Evolutionary conservation across 1,140 invertebrate species (phyloP).

Genomic region (Eurytemora carolleeae): DNA sequence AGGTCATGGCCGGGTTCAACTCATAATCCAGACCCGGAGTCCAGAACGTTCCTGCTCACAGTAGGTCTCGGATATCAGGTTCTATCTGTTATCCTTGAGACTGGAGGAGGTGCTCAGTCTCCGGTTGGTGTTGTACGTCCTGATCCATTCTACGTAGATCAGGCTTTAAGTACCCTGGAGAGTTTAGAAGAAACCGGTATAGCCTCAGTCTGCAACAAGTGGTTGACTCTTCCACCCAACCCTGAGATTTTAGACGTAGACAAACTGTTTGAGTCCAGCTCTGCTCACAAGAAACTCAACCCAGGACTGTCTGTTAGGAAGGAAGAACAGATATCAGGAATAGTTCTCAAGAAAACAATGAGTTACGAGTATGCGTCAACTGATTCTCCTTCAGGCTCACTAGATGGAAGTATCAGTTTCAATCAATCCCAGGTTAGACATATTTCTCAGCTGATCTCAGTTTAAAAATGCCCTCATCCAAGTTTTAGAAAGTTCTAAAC

Average conservation of each 20-base stretch:
- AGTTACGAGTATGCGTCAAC: background rate
- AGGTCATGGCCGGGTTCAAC: too few relatives aligned
- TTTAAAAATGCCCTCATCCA: too few relatives aligned
- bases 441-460: too few relatives aligned
- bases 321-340: background rate
- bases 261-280: too few relatives aligned
- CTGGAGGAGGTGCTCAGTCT: background rate
- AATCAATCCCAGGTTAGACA: too few relatives aligned
- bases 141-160: conserved; percentile 14
- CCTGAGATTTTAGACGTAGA: conserved; percentile 5
- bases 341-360: background rate
- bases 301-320: too few relatives aligned
- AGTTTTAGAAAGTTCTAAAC: too few relatives aligned
- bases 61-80: conserved; percentile 7
- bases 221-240: conserved; percentile 6
- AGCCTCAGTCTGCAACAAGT: conserved; percentile 6
- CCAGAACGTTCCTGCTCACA: conserved; percentile 1
- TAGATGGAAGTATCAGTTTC: background rate
- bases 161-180: conserved; percentile 9
- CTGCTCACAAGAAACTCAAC: too few relatives aligned
- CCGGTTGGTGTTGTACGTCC: background rate
- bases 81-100: background rate
- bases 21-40: background rate
- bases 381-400: background rate
- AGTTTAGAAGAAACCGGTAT: conserved; percentile 3